Percentiles rank a stretch among this genome's conserved stretches.
Evolutionary conservation across 1,140 invertebrate genomes (phyloP).

Genomic region (Armadillidium nasatum): DNA sequence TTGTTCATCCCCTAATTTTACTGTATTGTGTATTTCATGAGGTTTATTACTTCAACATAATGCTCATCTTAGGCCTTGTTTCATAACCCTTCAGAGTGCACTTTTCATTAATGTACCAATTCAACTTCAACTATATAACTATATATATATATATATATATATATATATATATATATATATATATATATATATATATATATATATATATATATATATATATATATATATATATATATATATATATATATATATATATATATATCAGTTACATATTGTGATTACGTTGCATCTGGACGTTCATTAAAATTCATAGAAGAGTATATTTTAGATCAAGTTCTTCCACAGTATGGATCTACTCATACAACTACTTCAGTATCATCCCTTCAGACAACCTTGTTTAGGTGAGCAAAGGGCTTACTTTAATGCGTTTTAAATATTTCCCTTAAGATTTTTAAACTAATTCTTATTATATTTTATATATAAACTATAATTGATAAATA

Average conservation of each 20-base stretch:
- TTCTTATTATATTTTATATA: too few relatives aligned
- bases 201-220: background rate
- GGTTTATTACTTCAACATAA: too few relatives aligned
- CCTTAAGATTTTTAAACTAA: too few relatives aligned
- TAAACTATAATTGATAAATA: too few relatives aligned
- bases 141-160: background rate
- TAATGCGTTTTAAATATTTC: too few relatives aligned
- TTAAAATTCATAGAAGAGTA: conserved; percentile 84
- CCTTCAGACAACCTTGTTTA: conserved; percentile 78
- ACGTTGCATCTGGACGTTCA: conserved; percentile 72
- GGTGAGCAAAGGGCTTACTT: conserved; percentile 53
- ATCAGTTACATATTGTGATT: conserved; percentile 75
- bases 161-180: background rate
- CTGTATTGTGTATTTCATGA: too few relatives aligned
- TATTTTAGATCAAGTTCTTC: conserved; percentile 71
- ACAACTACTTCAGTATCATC: conserved; percentile 79
- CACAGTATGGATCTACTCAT: conserved; percentile 78
- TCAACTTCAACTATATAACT: background rate
- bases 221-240: background rate
- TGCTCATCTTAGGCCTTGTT: too few relatives aligned
- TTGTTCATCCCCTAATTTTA: too few relatives aligned
- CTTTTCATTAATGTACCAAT: background rate
- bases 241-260: background rate
- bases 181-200: background rate
- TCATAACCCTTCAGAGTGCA: too few relatives aligned